A percentile compares a stretch with the other conserved stretches of the same genome.
These are phyloP conservation scores for Palythoa heliodiscus DNA, from an alignment of 92 coral and sea anemone species.

Conservation along the genomic window DNA sequence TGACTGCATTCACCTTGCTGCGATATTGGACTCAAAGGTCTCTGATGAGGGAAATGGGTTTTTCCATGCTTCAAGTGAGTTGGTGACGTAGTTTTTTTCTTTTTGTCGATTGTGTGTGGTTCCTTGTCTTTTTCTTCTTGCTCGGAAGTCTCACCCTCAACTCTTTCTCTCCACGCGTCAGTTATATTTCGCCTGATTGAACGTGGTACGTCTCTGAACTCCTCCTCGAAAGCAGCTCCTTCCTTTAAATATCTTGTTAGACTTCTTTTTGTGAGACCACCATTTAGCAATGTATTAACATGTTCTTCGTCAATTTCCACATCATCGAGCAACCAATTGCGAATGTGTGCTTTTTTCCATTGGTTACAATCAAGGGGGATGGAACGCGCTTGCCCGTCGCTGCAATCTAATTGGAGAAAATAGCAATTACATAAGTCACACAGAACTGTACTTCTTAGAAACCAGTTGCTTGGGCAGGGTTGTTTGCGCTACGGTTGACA, in stretches of 20 bases:
- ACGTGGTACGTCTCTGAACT: constrained; percentile 32
- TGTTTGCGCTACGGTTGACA: no score
- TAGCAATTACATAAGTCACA: background rate
- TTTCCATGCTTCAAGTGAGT: background rate
- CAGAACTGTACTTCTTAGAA: no score
- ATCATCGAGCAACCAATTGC: constrained; percentile 34
- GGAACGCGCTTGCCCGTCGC: background rate
- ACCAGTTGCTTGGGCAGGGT: no score
- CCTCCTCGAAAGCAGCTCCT: constrained; percentile 37
- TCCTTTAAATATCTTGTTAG: constrained; percentile 22
- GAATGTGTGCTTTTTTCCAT: constrained; percentile 36
- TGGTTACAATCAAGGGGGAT: background rate
- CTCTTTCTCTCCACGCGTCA: constrained; percentile 36
- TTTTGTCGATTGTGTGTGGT: background rate
- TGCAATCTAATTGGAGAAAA: constrained; percentile 9
- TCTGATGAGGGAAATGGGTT: background rate
- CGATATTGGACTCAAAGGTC: background rate
- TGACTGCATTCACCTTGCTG: background rate
- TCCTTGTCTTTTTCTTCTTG: background rate
- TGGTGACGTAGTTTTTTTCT: constrained; percentile 27
- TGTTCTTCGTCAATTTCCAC: constrained; percentile 33
- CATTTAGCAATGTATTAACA: constrained; percentile 23
- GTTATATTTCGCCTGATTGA: constrained; percentile 38
- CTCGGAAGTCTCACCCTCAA: background rate
- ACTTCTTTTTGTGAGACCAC: constrained; percentile 42